Evolutionary conservation across 2,888 invertebrate genomes (phyloP).

Genomic region (Agonopterix arenella): DNA sequence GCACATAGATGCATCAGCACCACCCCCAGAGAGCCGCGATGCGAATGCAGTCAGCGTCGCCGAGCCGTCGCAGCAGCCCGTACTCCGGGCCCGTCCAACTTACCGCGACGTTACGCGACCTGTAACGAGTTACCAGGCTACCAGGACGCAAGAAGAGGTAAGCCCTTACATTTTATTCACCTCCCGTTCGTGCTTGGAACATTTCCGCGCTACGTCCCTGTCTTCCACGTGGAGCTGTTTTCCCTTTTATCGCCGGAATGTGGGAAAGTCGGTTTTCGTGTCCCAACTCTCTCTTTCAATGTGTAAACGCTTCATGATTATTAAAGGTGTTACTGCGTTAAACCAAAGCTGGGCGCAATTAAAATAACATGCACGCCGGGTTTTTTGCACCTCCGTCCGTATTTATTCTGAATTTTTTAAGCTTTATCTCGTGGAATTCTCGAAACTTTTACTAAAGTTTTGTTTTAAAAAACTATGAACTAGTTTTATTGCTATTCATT

Average conservation of each 20-base stretch:
- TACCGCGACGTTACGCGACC: conserved; percentile 58
- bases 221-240: conserved; percentile 44
- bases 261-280: conserved; percentile 69
- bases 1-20: conserved; percentile 56
- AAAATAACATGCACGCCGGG: conserved; percentile 1
- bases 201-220: conserved; percentile 39
- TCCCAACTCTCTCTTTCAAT: conserved; percentile 72
- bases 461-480: no score
- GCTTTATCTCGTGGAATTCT: no score
- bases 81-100: conserved; percentile 38
- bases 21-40: conserved; percentile 57
- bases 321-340: conserved; percentile 24
- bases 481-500: no score
- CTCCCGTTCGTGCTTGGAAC: conserved; percentile 39
- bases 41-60: conserved; percentile 62
- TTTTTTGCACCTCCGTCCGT: no score
- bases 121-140: conserved; percentile 72
- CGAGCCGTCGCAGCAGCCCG: conserved; percentile 57
- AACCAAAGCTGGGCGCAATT: conserved; percentile 3
- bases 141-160: conserved; percentile 57
- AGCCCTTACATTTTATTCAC: conserved; percentile 57
- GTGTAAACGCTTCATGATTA: conserved; percentile 54
- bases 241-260: conserved; percentile 74
- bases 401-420: no score
- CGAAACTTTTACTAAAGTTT: no score